Evolutionary conservation across 2,888 invertebrate genomes (phyloP).

Genomic region (Tenthredo distinguenda): DNA sequence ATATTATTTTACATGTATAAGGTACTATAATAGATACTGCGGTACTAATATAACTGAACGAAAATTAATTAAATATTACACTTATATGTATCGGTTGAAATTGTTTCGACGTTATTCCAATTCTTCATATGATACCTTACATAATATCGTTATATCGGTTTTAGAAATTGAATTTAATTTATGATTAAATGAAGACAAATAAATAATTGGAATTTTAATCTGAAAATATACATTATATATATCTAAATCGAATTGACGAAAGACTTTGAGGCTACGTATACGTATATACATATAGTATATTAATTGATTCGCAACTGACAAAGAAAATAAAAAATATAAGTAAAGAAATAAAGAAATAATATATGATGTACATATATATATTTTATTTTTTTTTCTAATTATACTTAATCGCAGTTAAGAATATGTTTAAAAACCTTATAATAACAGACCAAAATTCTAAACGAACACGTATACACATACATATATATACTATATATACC

Average conservation of each 20-base stretch:
- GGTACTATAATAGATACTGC: background rate
- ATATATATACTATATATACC: background rate
- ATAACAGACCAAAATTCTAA: background rate
- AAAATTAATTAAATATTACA: background rate
- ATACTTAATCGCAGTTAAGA: constrained; percentile 9
- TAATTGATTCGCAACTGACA: constrained; percentile 31
- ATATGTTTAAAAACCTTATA: background rate
- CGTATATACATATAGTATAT: constrained; percentile 9
- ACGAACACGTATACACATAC: background rate
- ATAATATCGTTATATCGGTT: background rate
- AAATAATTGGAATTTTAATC: background rate
- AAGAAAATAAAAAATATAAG: constrained; percentile 47
- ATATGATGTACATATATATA: background rate
- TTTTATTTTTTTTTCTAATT: background rate
- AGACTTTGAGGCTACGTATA: constrained; percentile 6
- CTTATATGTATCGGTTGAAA: background rate
- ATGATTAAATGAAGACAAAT: background rate
- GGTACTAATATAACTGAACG: too few relatives aligned
- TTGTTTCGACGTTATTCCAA: too few relatives aligned
- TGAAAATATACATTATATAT: background rate
- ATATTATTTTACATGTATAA: constrained; percentile 7
- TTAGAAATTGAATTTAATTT: background rate
- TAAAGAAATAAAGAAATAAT: constrained; percentile 35
- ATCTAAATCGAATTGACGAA: constrained; percentile 15
- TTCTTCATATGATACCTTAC: too few relatives aligned